These are phyloP conservation scores for Luscinia luscinia DNA, from an alignment of 2,797 vertebrate species.

Conservation along the genomic window DNA sequence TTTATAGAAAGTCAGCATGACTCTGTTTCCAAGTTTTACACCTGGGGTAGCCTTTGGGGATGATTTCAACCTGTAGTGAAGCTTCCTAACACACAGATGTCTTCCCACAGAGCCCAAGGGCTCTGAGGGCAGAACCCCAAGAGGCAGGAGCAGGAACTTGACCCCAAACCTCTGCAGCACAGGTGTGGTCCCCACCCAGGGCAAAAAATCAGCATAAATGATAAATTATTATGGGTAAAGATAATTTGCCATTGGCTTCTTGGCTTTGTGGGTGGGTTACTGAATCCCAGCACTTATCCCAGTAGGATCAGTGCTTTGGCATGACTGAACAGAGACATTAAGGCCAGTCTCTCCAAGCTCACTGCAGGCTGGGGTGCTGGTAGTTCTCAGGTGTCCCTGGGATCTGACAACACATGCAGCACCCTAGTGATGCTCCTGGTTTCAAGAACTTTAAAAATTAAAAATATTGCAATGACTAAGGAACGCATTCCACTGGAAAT, in stretches of 20 bases:
- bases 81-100: background rate
- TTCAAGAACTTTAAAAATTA: background rate
- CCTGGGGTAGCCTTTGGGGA: background rate
- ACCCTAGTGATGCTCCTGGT: background rate
- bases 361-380: background rate
- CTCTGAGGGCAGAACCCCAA: background rate
- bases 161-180: background rate
- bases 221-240: background rate
- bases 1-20: background rate
- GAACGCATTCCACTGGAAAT: background rate
- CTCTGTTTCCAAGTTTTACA: background rate
- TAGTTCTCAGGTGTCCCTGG: background rate
- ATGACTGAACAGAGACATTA: background rate
- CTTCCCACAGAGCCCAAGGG: background rate
- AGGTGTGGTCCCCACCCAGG: background rate
- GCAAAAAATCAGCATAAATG: background rate
- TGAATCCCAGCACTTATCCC: background rate
- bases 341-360: background rate
- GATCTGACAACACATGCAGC: background rate
- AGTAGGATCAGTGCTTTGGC: background rate
- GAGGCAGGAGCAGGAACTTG: background rate
- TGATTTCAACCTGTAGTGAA: background rate
- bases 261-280: rapidly evolving
- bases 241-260: background rate
- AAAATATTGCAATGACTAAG: background rate